phyloP scores from a whole-genome alignment of 2,888 invertebrate species.

The Xestoiulus laeticollis region DNA sequence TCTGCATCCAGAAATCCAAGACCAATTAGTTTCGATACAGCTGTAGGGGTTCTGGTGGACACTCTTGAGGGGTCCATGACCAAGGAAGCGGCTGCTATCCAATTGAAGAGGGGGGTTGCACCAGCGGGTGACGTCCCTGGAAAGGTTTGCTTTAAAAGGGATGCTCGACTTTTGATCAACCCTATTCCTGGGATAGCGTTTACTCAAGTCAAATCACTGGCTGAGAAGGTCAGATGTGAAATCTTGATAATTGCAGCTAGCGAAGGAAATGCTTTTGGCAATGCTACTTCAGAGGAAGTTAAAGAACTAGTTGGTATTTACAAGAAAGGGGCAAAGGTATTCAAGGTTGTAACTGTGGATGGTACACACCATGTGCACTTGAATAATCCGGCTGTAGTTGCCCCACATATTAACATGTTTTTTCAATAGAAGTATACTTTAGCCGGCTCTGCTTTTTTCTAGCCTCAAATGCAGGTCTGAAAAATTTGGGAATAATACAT shows the following conservation, averaged over 20 bases:
- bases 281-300: neutral
- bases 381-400: constrained; percentile 59
- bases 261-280: neutral
- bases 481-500: too few species aligned
- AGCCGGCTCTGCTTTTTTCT: too few species aligned
- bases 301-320: constrained; percentile 46
- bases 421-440: too few species aligned
- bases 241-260: neutral
- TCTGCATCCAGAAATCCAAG: neutral
- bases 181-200: constrained; percentile 55
- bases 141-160: constrained; percentile 57
- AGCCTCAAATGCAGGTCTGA: too few species aligned
- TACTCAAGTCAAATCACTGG: constrained; percentile 55
- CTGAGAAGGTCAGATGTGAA: constrained; percentile 54
- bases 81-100: constrained; percentile 56
- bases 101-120: constrained; percentile 57
- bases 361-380: constrained; percentile 56
- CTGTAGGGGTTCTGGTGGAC: constrained; percentile 76
- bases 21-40: constrained; percentile 68
- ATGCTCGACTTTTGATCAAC: constrained; percentile 56
- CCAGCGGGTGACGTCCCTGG: constrained; percentile 54
- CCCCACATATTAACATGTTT: constrained; percentile 59
- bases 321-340: constrained; percentile 42
- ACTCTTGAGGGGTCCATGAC: constrained; percentile 64
- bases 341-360: constrained; percentile 49